Percentiles rank a stretch among this genome's conserved stretches.
Conservation (phyloP, 2,797 vertebrate species). For the Tympanoctomys barrerae region DNA sequence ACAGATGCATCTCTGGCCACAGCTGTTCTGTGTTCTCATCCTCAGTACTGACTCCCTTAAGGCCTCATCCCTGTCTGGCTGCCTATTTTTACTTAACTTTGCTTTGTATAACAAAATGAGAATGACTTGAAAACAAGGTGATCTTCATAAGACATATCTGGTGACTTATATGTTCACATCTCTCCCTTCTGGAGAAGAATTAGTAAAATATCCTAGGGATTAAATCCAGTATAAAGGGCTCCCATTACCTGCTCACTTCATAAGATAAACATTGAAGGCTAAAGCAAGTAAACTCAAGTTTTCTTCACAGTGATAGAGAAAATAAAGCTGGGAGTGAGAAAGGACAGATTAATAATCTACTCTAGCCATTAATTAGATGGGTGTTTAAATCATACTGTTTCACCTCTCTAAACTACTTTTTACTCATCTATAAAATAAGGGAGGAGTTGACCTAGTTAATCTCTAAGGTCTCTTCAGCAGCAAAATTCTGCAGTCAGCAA, state of each 20-base stretch:
- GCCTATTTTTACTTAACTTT: background rate
- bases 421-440: slow-evolving; percentile 41
- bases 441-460: slow-evolving; percentile 73
- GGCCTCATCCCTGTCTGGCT: background rate
- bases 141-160: slow-evolving; percentile 20
- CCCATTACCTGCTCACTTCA: background rate
- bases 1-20: background rate
- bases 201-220: background rate
- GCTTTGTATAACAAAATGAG: background rate
- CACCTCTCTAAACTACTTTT: slow-evolving; percentile 44
- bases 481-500: slow-evolving; percentile 66
- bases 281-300: background rate
- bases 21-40: background rate
- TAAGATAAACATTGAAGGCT: slow-evolving; percentile 10
- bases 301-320: background rate
- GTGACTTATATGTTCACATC: background rate
- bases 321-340: background rate
- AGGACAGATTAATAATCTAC: background rate
- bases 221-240: background rate
- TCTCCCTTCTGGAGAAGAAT: background rate
- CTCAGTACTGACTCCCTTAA: background rate
- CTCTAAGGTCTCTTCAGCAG: slow-evolving; percentile 69
- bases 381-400: slow-evolving; percentile 20
- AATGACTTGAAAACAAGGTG: background rate
- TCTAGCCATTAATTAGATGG: background rate